Evolutionary conservation across 2,888 invertebrate genomes (phyloP), one percentile per base, ranked within the genome.

Genomic region (Limnephilus marmoratus): DNA sequence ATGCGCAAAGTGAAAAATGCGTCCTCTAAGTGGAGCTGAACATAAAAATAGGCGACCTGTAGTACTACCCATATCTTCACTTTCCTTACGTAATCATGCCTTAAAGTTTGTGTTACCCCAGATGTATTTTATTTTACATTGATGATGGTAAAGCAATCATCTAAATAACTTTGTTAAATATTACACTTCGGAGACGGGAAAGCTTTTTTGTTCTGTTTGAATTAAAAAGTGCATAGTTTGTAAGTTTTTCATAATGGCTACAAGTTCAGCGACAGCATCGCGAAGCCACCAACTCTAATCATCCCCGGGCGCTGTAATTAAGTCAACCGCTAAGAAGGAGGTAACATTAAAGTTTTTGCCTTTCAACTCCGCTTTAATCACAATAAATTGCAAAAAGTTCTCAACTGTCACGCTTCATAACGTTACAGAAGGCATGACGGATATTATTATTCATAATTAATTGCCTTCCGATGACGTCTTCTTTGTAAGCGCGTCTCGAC

Each of bases 401-500:
- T 41, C 91, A 82, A 91, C 93, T 93, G 92, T 91, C 92, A 88
- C 88, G 90, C 88, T 93, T 93, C 91, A 90, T 91, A 85, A 90
- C 85, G 53, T 68, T 85, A 89, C 93, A 90, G 83, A 85, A 90
- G 68, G 85, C 68, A 85, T 91, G 92, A 93, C 87, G 92, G 93
- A 91, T 93, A 93, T 91, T 86, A 92, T 93, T 90, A 92, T 91
- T 80, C 90, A 91, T 93, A 92, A 92, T 93, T 93, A 93, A 93
- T 93, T 91, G 85, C 91, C 91, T 89, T 24, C 82, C 89, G 82
- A 91, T 91, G 89, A 83, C 83, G 83, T 89, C 53, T 90, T 90
- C 85, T 90, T 83, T 68, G 41, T 90, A 37, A 85, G 68, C 83
- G 68, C 53, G 53, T 29, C 85, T 85, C 85, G 15, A 90, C 83